phyloP scores from a whole-genome alignment of 2,113 vertebrate genomes.

The Chitala chitala region DNA sequence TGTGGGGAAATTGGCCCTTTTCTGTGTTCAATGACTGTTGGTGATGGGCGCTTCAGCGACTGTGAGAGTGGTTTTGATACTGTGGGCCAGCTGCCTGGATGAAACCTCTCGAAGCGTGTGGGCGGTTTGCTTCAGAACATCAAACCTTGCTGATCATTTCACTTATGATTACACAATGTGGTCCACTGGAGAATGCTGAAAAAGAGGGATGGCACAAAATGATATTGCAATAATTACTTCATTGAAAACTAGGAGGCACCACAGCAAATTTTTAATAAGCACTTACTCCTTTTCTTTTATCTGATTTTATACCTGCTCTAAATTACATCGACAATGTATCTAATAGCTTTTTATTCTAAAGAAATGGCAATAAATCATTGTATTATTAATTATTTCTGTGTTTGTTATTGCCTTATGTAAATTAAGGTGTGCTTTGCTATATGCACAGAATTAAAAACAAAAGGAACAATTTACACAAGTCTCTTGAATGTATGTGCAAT shows the following conservation, averaged over 20 bases:
- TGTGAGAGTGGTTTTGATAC: constrained; percentile 1
- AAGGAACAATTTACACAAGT: too few relatives aligned
- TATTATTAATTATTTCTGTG: too few relatives aligned
- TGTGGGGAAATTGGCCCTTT: not conserved
- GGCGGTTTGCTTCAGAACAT: constrained; percentile 10
- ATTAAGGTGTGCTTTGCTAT: too few relatives aligned
- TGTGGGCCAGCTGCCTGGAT: not conserved
- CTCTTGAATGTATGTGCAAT: too few relatives aligned
- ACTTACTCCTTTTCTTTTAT: not conserved
- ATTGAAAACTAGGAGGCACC: not conserved
- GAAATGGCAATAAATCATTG: too few relatives aligned
- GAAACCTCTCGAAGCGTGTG: not conserved
- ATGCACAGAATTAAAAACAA: too few relatives aligned
- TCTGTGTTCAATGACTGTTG: not conserved
- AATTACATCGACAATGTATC: too few relatives aligned
- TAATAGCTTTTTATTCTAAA: too few relatives aligned
- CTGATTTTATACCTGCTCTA: too few relatives aligned
- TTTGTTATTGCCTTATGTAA: too few relatives aligned
- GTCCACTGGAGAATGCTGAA: not conserved
- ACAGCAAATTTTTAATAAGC: not conserved
- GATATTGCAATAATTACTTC: not conserved
- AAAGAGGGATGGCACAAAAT: constrained; percentile 2
- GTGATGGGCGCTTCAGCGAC: too few relatives aligned
- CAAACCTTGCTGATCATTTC: constrained; percentile 4
- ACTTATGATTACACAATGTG: constrained; percentile 14